Evolutionary conservation across 2,888 invertebrate species (phyloP).

Genomic region (Habroteleia sp.): DNA sequence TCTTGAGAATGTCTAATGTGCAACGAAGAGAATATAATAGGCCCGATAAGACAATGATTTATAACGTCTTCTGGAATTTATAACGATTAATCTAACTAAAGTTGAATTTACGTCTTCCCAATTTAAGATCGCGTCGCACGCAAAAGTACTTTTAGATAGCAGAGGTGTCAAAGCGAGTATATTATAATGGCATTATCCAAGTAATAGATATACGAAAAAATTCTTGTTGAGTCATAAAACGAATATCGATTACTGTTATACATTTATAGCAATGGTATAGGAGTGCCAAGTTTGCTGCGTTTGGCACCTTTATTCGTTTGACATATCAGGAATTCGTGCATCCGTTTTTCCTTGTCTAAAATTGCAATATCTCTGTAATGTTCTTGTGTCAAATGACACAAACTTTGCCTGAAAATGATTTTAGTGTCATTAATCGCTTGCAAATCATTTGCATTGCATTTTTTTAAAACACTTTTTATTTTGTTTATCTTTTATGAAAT

Average conservation of each 20-base stretch:
- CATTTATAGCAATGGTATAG: slow-evolving; percentile 37
- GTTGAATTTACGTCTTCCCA: slow-evolving; percentile 53
- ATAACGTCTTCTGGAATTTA: slow-evolving; percentile 46
- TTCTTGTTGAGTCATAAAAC: slow-evolving; percentile 38
- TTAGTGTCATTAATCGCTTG: background rate
- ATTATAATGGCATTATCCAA: slow-evolving; percentile 58
- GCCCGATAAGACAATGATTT: slow-evolving; percentile 57
- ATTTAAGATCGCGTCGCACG: slow-evolving; percentile 56
- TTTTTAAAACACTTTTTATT: slow-evolving; percentile 14
- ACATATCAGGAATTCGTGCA: slow-evolving; percentile 42
- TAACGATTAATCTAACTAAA: slow-evolving; percentile 52
- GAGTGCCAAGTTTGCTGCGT: slow-evolving; percentile 32
- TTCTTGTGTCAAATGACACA: too few relatives aligned
- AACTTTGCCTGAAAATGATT: too few relatives aligned
- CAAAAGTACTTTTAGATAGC: slow-evolving; percentile 58
- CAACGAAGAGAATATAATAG: slow-evolving; percentile 59
- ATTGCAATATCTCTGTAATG: too few relatives aligned
- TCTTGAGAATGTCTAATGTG: slow-evolving; percentile 46
- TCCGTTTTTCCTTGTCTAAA: background rate
- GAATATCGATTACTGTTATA: slow-evolving; percentile 42
- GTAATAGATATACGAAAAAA: slow-evolving; percentile 44
- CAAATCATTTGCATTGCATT: background rate
- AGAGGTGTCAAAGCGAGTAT: slow-evolving; percentile 61
- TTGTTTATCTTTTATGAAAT: slow-evolving; percentile 24
- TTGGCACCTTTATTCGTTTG: slow-evolving; percentile 33